Evolutionary conservation across 2,888 invertebrate species (phyloP).

Genomic region (Leistus spinibarbis): DNA sequence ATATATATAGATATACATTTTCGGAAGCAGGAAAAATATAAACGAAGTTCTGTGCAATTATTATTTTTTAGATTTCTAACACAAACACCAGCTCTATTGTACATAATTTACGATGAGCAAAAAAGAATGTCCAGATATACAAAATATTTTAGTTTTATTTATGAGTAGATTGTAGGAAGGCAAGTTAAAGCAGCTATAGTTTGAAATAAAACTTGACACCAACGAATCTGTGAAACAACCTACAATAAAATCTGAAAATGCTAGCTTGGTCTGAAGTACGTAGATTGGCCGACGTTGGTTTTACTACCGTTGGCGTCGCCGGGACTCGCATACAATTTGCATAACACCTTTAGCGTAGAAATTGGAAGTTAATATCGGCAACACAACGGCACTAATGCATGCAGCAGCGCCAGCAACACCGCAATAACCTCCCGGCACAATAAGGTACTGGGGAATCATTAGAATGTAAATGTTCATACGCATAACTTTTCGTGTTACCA

Average conservation of each 20-base stretch:
- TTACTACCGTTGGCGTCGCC: background rate
- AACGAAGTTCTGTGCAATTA: no score
- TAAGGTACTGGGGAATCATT: slow-evolving; percentile 8
- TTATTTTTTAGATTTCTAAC: no score
- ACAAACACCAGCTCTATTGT: no score
- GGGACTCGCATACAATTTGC: background rate
- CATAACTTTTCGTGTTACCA: background rate
- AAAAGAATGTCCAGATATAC: no score
- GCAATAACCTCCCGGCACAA: slow-evolving; percentile 8
- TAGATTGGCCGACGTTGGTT: background rate
- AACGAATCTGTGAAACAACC: background rate
- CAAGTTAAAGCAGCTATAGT: background rate
- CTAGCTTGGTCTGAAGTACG: background rate
- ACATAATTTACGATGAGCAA: no score
- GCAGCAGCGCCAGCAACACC: background rate
- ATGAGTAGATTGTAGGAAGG: no score
- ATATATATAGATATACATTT: no score
- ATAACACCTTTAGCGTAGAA: slow-evolving; percentile 8
- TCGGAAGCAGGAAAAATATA: no score
- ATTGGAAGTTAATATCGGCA: slow-evolving; percentile 13
- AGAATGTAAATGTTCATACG: background rate
- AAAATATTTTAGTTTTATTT: no score
- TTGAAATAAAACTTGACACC: background rate
- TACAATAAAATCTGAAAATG: slow-evolving; percentile 1
- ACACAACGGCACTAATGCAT: slow-evolving; percentile 4